phyloP scores from a whole-genome alignment of 2,113 vertebrate species.

The Grammomys dolichurus region DNA sequence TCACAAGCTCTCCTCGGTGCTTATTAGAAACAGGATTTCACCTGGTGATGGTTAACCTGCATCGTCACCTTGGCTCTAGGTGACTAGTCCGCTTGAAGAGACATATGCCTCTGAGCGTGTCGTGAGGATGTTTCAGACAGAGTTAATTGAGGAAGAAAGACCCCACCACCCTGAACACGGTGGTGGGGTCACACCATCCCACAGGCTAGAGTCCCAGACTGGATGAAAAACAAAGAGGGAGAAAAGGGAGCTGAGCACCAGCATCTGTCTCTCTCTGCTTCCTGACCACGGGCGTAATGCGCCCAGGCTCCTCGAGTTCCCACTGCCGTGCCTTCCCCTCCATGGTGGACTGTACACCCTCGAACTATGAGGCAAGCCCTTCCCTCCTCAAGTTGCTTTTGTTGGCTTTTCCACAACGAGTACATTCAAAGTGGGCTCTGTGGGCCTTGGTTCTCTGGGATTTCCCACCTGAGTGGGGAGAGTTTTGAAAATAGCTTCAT shows the following conservation, averaged over 20 bases:
- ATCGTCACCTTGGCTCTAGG: not conserved
- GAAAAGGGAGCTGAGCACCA: not conserved
- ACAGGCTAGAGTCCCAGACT: not conserved
- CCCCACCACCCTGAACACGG: not conserved
- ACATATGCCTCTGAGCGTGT: not conserved
- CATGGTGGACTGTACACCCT: not conserved
- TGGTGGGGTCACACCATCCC: not conserved
- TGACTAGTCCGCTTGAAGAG: not conserved
- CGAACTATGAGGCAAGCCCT: not conserved
- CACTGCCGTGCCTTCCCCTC: not conserved
- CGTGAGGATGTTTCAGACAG: not conserved
- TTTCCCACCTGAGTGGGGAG: not conserved
- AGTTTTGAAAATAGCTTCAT: not conserved
- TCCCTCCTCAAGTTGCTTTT: not conserved
- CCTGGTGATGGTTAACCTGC: not conserved
- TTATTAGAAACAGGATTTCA: not conserved
- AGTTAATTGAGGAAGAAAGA: not conserved
- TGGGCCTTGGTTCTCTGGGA: not conserved
- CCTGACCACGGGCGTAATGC: not conserved
- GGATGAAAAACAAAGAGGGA: not conserved
- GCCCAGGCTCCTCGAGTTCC: not conserved
- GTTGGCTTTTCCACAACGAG: not conserved
- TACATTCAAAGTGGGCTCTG: not conserved
- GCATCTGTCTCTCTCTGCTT: not conserved
- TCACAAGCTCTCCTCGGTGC: not conserved